phyloP scores from a whole-genome alignment of 2,888 invertebrate species.

The Parapristionchus giblindavisi region DNA sequence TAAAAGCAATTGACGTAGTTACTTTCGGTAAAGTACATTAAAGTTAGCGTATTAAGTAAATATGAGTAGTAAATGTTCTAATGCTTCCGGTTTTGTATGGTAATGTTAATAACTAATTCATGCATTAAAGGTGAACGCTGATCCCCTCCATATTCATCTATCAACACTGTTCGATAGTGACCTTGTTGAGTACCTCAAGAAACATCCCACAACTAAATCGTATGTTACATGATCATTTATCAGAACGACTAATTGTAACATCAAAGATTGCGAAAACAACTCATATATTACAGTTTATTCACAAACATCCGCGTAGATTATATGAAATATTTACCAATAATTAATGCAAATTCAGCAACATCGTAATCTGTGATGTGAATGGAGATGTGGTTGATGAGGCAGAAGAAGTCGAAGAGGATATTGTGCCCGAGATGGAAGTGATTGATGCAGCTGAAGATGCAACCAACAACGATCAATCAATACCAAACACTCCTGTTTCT shows the following conservation, averaged over 20 bases:
- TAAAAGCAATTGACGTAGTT: too few relatives aligned
- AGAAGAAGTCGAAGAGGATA: slow-evolving; percentile 44
- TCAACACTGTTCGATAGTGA: slow-evolving; percentile 60
- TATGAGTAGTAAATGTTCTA: too few relatives aligned
- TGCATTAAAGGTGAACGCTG: slow-evolving; percentile 73
- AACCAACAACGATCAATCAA: not conserved
- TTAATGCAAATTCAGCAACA: slow-evolving; percentile 20
- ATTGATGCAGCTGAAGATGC: slow-evolving; percentile 46
- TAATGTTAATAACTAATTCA: too few relatives aligned
- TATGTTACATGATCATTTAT: slow-evolving; percentile 40
- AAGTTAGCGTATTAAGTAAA: not conserved
- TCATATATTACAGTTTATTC: not conserved
- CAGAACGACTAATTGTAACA: not conserved
- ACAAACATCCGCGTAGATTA: not conserved
- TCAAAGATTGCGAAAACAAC: not conserved
- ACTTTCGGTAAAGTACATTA: not conserved
- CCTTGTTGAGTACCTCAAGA: slow-evolving; percentile 61
- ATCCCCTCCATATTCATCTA: slow-evolving; percentile 63
- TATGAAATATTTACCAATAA: not conserved
- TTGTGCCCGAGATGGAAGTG: slow-evolving; percentile 43
- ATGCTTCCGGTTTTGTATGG: too few relatives aligned
- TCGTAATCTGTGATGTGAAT: slow-evolving; percentile 29
- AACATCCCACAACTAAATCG: slow-evolving; percentile 64
- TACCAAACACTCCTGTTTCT: not conserved
- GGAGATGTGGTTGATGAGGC: slow-evolving; percentile 26